Percentiles rank a stretch among this genome's conserved stretches.
These are phyloP conservation scores for Grantiella picta DNA, from an alignment of 2,113 vertebrate genomes.

Conservation along the genomic window DNA sequence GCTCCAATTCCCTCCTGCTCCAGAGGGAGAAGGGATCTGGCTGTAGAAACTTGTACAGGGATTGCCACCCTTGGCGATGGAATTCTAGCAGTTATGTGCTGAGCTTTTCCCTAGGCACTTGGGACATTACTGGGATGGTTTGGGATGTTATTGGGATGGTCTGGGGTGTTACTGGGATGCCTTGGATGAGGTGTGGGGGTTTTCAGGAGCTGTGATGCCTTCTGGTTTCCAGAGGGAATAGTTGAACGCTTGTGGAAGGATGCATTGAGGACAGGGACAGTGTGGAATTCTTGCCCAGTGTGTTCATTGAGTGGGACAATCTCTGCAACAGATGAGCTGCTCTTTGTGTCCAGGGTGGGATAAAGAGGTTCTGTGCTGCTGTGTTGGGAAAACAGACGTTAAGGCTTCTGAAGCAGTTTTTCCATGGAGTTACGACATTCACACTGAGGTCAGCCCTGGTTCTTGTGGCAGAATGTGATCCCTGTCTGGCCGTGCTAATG, in stretches of 20 bases:
- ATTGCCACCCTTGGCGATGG: background rate
- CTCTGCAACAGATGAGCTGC: background rate
- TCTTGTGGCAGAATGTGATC: background rate
- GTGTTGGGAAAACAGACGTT: background rate
- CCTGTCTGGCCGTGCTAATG: background rate
- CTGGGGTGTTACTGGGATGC: background rate
- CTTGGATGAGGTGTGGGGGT: background rate
- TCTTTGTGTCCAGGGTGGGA: background rate
- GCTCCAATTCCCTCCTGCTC: background rate
- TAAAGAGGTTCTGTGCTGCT: background rate
- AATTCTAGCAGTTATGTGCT: background rate
- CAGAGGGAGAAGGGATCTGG: background rate
- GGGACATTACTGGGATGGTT: background rate
- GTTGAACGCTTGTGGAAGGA: background rate
- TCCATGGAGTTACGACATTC: background rate
- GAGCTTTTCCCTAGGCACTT: background rate
- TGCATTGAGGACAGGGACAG: fast-evolving
- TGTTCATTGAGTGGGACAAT: background rate
- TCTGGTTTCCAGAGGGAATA: background rate
- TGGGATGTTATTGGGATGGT: background rate
- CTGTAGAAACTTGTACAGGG: background rate
- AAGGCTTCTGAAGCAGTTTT: background rate
- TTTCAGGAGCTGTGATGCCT: background rate
- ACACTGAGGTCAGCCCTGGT: background rate
- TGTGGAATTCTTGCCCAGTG: background rate